A percentile compares a stretch with the other conserved stretches of the same genome.
These are phyloP conservation scores for Oxyruncus cristatus DNA, from an alignment of 2,113 vertebrate genomes.

Conservation along the genomic window DNA sequence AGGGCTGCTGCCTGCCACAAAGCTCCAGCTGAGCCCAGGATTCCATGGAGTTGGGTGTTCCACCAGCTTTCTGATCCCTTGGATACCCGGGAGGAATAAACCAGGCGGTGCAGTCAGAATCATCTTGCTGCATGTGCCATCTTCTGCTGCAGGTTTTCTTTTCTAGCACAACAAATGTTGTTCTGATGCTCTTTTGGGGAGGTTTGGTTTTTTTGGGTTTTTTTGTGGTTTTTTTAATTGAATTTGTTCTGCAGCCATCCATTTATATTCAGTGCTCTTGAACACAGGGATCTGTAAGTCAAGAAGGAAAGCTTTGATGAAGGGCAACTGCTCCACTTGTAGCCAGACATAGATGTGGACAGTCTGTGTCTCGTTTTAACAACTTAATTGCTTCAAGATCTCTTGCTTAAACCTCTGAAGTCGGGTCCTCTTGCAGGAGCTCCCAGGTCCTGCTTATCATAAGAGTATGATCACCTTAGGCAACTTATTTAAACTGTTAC, in stretches of 20 bases:
- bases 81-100: fast-evolving
- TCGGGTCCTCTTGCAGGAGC: background rate
- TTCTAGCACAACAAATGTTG: background rate
- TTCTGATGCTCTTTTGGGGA: background rate
- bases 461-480: background rate
- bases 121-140: background rate
- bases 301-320: background rate
- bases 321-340: background rate
- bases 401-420: background rate
- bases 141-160: background rate
- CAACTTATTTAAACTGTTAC: background rate
- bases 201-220: background rate
- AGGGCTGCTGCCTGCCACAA: background rate
- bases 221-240: too few species aligned
- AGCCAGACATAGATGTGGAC: background rate
- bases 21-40: background rate
- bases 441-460: background rate
- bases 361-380: background rate
- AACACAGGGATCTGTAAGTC: background rate
- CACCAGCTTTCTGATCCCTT: background rate
- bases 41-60: background rate
- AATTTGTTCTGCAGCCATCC: background rate
- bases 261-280: background rate
- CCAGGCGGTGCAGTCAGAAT: background rate
- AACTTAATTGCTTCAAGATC: background rate